Percentiles rank a stretch among this genome's conserved stretches.
These are phyloP conservation scores for Chloroceryle inda DNA, from an alignment of 2,797 vertebrate species.

Conservation along the genomic window DNA sequence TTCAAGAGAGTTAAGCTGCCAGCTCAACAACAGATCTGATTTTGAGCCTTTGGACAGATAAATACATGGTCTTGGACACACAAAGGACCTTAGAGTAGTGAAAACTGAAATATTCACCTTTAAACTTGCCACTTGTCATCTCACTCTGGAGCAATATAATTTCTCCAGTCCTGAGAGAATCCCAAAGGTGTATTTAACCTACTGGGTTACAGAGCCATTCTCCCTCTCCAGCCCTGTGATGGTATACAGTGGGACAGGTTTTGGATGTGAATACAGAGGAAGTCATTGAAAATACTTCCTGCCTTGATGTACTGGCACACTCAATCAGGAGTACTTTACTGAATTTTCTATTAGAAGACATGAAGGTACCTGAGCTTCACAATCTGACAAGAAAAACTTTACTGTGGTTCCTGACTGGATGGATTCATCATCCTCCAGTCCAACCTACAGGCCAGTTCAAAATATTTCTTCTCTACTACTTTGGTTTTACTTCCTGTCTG, in stretches of 20 bases:
- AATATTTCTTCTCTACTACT: background rate
- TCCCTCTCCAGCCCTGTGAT: background rate
- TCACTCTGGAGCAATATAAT: background rate
- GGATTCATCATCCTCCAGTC: background rate
- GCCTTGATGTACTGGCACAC: background rate
- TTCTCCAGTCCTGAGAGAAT: background rate
- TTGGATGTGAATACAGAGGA: background rate
- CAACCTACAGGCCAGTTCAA: background rate
- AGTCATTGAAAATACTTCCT: background rate
- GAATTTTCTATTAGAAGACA: background rate
- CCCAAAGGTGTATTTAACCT: background rate
- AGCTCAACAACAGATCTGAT: background rate
- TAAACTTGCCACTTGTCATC: background rate
- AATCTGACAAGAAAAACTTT: background rate
- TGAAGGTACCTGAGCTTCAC: background rate
- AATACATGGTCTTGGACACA: background rate
- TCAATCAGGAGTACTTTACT: background rate
- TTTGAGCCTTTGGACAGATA: background rate
- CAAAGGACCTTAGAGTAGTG: background rate
- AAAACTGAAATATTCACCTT: conserved; percentile 16
- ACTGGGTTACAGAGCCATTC: background rate
- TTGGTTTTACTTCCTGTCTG: background rate
- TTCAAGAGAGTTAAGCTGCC: background rate
- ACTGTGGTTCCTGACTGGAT: background rate
- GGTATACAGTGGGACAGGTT: background rate